phyloP scores from a whole-genome alignment of 1,140 invertebrate species.

The Rhynchophorus ferrugineus region DNA sequence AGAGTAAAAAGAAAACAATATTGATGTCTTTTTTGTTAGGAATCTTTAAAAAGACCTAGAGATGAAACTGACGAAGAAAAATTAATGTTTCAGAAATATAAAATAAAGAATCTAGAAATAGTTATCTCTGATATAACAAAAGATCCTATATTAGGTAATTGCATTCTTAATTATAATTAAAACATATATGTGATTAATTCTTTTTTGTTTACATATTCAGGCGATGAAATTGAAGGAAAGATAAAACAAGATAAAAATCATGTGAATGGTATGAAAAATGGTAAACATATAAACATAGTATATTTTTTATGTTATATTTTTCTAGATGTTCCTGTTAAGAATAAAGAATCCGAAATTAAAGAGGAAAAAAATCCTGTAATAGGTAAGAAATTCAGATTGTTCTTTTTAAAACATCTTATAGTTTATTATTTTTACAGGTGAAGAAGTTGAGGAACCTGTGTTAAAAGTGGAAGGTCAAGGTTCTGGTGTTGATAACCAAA shows the following conservation, averaged over 20 bases:
- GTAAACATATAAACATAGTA: too few relatives aligned
- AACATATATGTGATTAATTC: too few relatives aligned
- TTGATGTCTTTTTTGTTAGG: too few relatives aligned
- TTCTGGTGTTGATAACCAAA: slow-evolving; percentile 50
- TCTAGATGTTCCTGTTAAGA: background rate
- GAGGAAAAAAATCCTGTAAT: slow-evolving; percentile 9
- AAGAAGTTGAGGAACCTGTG: slow-evolving; percentile 63
- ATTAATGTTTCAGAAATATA: slow-evolving; percentile 8
- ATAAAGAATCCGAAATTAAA: background rate
- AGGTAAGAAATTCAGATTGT: background rate
- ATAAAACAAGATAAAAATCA: background rate
- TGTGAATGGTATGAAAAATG: background rate
- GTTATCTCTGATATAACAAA: slow-evolving; percentile 4
- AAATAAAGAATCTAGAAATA: slow-evolving; percentile 16
- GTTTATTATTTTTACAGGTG: slow-evolving; percentile 41
- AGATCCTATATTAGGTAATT: too few relatives aligned
- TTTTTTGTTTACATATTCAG: background rate
- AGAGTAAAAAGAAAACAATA: too few relatives aligned
- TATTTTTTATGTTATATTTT: background rate
- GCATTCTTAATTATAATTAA: too few relatives aligned
- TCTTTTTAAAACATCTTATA: slow-evolving; percentile 3
- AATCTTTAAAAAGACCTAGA: slow-evolving; percentile 14
- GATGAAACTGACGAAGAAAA: slow-evolving; percentile 15
- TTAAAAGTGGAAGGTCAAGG: slow-evolving; percentile 66
- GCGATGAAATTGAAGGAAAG: background rate